phyloP scores from a whole-genome alignment of 2,113 vertebrate genomes.

The Sitta europaea region DNA sequence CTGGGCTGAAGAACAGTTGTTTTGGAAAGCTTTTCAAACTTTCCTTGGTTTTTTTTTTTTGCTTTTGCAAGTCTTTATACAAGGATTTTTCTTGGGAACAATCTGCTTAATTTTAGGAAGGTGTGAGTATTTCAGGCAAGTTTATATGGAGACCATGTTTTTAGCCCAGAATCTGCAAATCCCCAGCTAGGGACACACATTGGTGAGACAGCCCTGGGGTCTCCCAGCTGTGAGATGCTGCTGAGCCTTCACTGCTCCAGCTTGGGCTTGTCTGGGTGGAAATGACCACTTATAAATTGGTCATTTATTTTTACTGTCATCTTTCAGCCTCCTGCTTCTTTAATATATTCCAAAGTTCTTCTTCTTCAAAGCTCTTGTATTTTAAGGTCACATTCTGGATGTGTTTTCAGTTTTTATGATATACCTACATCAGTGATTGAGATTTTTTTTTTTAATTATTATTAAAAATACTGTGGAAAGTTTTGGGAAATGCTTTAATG shows the following conservation, averaged over 20 bases:
- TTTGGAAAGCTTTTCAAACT: background rate
- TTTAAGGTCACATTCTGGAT: background rate
- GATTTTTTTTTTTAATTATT: background rate
- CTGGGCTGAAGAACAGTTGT: background rate
- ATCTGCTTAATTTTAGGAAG: background rate
- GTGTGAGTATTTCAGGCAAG: background rate
- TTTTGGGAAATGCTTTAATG: background rate
- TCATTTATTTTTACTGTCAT: background rate
- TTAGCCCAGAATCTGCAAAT: background rate
- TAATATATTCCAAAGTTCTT: background rate
- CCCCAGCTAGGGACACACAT: no score
- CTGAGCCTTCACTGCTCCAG: background rate
- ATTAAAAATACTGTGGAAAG: background rate
- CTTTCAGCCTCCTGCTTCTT: background rate
- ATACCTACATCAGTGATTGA: background rate
- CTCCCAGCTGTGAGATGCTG: background rate
- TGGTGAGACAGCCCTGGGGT: background rate
- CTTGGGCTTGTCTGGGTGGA: background rate
- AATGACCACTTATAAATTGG: background rate
- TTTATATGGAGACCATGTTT: background rate
- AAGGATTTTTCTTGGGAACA: background rate
- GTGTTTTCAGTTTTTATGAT: background rate
- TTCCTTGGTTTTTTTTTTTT: background rate
- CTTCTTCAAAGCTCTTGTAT: background rate
- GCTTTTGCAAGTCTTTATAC: background rate